phyloP scores from a whole-genome alignment of 2,797 vertebrate species.

The Sebastes flavidus region DNA sequence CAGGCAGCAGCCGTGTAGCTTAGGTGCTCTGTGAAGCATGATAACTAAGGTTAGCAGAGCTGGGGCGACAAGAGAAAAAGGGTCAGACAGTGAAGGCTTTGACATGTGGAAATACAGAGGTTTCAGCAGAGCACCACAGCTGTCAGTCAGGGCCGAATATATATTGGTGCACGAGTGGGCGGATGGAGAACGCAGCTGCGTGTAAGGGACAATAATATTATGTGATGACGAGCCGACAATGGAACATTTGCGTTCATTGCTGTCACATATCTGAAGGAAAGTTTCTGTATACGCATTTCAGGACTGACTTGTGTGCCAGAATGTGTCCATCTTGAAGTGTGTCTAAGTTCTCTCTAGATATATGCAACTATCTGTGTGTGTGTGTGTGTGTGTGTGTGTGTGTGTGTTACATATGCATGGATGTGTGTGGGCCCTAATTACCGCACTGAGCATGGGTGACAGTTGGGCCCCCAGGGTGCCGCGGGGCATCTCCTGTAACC shows the following conservation, averaged over 20 bases:
- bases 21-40: constrained; percentile 68
- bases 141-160: constrained; percentile 36
- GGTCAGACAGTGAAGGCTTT: constrained; percentile 53
- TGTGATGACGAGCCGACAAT: constrained; percentile 6
- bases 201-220: neutral
- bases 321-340: constrained; percentile 19
- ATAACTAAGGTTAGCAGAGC: constrained; percentile 70
- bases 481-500: constrained; percentile 80
- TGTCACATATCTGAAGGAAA: constrained; percentile 17
- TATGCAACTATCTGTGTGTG: constrained; percentile 4
- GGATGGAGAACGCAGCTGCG: neutral
- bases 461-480: constrained; percentile 81
- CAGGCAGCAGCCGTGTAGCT: constrained; percentile 60
- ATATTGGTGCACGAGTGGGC: neutral
- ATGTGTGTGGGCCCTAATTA: constrained; percentile 79
- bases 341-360: neutral
- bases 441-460: constrained; percentile 80
- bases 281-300: constrained; percentile 15
- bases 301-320: neutral
- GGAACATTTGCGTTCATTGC: neutral
- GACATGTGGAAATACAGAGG: constrained; percentile 51
- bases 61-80: constrained; percentile 36
- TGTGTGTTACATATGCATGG: constrained; percentile 17
- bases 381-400: constrained; percentile 4
- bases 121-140: constrained; percentile 20